Evolutionary conservation across 1,140 invertebrate genomes (phyloP), one percentile per base, ranked within the genome.

Genomic region (Drosophila novamexicana): DNA sequence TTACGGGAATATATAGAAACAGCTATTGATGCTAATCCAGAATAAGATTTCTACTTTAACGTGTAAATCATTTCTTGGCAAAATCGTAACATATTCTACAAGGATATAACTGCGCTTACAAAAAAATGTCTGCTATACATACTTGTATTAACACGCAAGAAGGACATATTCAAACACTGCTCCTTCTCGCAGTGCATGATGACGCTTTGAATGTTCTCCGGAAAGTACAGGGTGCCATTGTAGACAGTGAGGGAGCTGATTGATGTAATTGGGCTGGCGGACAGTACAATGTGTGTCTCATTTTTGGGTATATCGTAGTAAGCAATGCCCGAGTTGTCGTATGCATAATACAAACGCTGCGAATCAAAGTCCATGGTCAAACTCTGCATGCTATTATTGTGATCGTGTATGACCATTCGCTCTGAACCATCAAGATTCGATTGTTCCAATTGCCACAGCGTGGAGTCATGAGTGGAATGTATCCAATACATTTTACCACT

Each of bases 261-360:
- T 0, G 84, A 80, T 32, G 91, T 91, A 6, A 92, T 79, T 1
- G 65, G 68, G 39, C 91, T 92, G 54, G 83, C 79, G 61, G 75
- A 66, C 7, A 92, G 45, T 0, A 90, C 84, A 2, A 75, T 56
- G 6, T 72, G 67, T 39, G 84, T 54, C 93, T 94, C 91, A 22
- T 93, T 92, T 0, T 81, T 93, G 1, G 84, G 80, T 3, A 97
- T 93, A 72, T 95, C 94, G 71, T 95, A 94, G 81, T 94, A 96
- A 71, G 95, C 95, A 61, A 97, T 95, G n/a, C 93, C 92, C 7
- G 94, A 93, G 16, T 93, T 93, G 6, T 92, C 82, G 79, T 95
- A 95, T 0, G 96, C 94, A 94, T 96, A 97, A 92, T 97, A 97
- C 37, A 97, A 85, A 8, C 94, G 93, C 36, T 94, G 85, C 0